Percentiles rank a stretch among this genome's conserved stretches.
Evolutionary conservation across 2,797 vertebrate genomes (phyloP).

Genomic region (Phylloscopus collybita): DNA sequence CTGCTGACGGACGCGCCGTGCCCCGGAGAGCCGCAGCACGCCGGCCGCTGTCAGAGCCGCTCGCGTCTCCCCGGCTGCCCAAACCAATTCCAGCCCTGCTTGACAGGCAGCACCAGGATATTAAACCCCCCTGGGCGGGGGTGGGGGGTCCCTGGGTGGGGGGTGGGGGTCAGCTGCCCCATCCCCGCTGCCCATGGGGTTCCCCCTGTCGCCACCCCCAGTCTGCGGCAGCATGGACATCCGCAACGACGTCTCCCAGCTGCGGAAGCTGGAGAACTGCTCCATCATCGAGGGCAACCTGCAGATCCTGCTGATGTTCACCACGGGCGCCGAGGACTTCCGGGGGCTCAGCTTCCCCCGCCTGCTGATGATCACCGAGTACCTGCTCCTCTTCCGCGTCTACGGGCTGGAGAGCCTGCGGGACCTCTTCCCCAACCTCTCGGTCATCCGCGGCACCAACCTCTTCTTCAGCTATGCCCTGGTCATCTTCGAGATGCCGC

Average conservation of each 20-base stretch:
- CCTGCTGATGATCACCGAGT: slow-evolving; percentile 82
- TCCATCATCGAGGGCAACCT: slow-evolving; percentile 81
- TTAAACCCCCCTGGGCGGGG: background rate
- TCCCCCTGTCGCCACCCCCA: background rate
- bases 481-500: slow-evolving; percentile 83
- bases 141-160: background rate
- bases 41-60: background rate
- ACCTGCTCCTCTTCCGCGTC: slow-evolving; percentile 82
- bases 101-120: background rate
- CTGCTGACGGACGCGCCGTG: accelerated
- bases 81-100: background rate
- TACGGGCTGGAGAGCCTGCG: slow-evolving; percentile 82
- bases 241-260: slow-evolving; percentile 77
- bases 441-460: slow-evolving; percentile 77
- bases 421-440: slow-evolving; percentile 83
- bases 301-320: slow-evolving; percentile 83
- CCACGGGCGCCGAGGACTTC: slow-evolving; percentile 77
- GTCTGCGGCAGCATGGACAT: slow-evolving; percentile 85
- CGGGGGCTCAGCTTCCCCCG: slow-evolving; percentile 78
- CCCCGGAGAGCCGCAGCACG: background rate
- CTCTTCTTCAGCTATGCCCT: slow-evolving; percentile 83
- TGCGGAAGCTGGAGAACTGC: slow-evolving; percentile 81
- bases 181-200: background rate
- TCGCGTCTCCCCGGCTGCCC: background rate
- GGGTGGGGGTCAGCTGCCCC: background rate